Conservation (phyloP, 2,888 invertebrate genomes). For the Perizoma flavofasciatum region DNA sequence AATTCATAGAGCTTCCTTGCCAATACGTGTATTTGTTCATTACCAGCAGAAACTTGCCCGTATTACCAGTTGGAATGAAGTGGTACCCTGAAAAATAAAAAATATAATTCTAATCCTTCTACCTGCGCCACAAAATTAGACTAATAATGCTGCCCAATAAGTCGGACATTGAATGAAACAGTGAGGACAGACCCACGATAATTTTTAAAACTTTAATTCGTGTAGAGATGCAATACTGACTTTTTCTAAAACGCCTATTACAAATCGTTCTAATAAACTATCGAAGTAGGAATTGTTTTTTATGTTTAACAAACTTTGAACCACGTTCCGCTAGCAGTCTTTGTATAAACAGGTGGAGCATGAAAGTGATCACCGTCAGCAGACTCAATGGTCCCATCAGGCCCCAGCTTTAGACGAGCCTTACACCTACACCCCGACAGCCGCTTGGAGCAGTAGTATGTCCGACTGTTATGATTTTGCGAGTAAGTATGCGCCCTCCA, state of each 20-base stretch:
- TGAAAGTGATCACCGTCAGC: constrained; percentile 20
- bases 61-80: constrained; percentile 17
- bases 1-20: constrained; percentile 4
- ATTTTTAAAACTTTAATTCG: too few species aligned
- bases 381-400: constrained; percentile 4
- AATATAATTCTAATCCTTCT: too few species aligned
- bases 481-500: constrained; percentile 19
- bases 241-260: too few species aligned
- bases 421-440: constrained; percentile 4
- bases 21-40: constrained; percentile 18
- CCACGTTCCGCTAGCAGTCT: constrained; percentile 5
- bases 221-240: too few species aligned
- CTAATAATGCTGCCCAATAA: too few species aligned
- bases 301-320: constrained; percentile 7
- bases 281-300: too few species aligned
- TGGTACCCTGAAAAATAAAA: constrained; percentile 13
- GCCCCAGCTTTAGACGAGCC: constrained; percentile 9
- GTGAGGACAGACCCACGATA: too few species aligned
- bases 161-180: too few species aligned
- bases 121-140: too few species aligned
- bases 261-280: too few species aligned
- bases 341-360: constrained; percentile 15
- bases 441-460: constrained; percentile 18
- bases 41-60: constrained; percentile 9
- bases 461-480: constrained; percentile 1